Conservation (phyloP, 2,888 invertebrate species). For the Epinotia bilunana region DNA sequence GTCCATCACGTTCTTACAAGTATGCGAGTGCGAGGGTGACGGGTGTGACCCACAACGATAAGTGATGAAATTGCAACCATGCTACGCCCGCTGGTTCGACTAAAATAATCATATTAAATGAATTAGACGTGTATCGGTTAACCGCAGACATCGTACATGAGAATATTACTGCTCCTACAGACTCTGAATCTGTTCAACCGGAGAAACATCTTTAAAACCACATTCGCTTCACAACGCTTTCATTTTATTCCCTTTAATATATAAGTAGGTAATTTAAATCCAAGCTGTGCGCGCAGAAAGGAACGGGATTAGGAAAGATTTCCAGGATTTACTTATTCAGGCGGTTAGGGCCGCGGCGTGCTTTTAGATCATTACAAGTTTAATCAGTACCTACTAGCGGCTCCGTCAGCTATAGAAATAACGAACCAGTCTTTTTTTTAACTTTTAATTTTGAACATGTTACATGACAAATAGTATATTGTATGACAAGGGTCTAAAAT, state of each 20-base stretch:
- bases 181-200: neutral
- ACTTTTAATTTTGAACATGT: too few species aligned
- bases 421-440: too few species aligned
- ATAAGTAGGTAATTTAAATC: constrained; percentile 28
- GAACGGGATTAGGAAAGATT: constrained; percentile 10
- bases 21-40: too few species aligned
- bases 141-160: neutral
- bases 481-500: too few species aligned
- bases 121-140: neutral
- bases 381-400: neutral
- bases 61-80: too few species aligned
- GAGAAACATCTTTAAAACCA: constrained; percentile 17
- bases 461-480: too few species aligned
- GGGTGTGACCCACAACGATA: too few species aligned
- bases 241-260: constrained; percentile 27
- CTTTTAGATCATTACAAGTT: constrained; percentile 7
- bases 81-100: too few species aligned
- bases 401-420: too few species aligned
- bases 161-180: neutral
- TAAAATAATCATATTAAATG: too few species aligned
- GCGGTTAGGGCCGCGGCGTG: neutral
- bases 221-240: constrained; percentile 25
- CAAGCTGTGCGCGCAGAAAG: neutral
- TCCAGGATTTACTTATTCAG: constrained; percentile 14
- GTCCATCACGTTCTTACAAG: too few species aligned